phyloP scores from a whole-genome alignment of 2,888 invertebrate species.

The Agrochola lota region DNA sequence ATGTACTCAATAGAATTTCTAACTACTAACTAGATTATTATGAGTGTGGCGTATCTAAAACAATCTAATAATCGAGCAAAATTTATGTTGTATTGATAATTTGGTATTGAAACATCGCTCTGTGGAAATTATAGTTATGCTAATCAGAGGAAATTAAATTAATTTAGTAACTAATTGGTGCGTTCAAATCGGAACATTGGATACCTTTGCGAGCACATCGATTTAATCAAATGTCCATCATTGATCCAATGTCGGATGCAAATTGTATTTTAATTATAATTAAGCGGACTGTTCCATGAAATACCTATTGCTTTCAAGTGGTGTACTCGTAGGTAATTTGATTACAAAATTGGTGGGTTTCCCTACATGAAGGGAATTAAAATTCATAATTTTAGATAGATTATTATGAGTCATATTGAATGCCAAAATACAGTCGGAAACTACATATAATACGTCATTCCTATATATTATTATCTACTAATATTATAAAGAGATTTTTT shows the following conservation, averaged over 20 bases:
- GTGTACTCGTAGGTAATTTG: conserved; percentile 38
- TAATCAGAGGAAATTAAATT: conserved; percentile 76
- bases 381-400: neutral
- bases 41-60: conserved; percentile 30
- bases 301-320: conserved; percentile 31
- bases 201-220: conserved; percentile 69
- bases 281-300: conserved; percentile 56
- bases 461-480: neutral
- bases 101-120: conserved; percentile 41
- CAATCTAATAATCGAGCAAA: conserved; percentile 35
- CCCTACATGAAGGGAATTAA: neutral
- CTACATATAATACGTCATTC: neutral
- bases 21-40: conserved; percentile 19
- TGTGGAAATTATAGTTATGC: conserved; percentile 68
- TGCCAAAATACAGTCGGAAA: neutral
- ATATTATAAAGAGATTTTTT: too few species aligned
- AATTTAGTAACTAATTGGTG: conserved; percentile 77
- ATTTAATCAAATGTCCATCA: conserved; percentile 73
- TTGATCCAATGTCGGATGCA: conserved; percentile 71
- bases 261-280: conserved; percentile 70
- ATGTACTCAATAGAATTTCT: conserved; percentile 23
- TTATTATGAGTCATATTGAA: conserved; percentile 9
- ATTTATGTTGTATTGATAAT: conserved; percentile 42
- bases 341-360: conserved; percentile 39
- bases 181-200: conserved; percentile 71